A percentile compares a stretch with the other conserved stretches of the same genome.
These are phyloP conservation scores for Ctenicera cuprea DNA, from an alignment of 2,888 invertebrate genomes.

Conservation along the genomic window DNA sequence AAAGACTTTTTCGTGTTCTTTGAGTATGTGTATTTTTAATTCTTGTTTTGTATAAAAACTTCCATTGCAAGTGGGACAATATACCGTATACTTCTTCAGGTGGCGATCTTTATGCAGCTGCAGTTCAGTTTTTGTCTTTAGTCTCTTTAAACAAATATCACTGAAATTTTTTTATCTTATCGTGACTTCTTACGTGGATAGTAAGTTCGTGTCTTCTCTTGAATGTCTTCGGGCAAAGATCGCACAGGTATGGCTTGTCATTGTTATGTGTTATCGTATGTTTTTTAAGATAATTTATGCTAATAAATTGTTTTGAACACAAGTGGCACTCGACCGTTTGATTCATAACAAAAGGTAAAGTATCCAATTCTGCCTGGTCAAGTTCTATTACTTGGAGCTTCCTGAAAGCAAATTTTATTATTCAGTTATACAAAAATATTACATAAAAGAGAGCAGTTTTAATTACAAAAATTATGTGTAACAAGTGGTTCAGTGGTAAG, in stretches of 20 bases:
- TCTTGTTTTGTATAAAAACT: slow-evolving; percentile 17
- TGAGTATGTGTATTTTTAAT: slow-evolving; percentile 40
- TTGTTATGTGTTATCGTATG: too few relatives aligned
- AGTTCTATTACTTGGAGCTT: too few relatives aligned
- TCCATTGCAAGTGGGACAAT: slow-evolving; percentile 44
- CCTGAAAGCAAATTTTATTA: too few relatives aligned
- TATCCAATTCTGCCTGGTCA: too few relatives aligned
- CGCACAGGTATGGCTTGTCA: neutral
- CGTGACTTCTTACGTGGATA: neutral
- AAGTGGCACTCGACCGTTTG: slow-evolving; percentile 10
- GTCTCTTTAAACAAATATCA: neutral
- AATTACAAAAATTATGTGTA: too few relatives aligned
- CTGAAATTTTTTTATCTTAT: neutral
- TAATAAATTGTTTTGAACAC: too few relatives aligned
- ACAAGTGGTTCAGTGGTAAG: too few relatives aligned
- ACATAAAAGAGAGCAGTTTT: too few relatives aligned
- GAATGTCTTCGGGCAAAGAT: neutral
- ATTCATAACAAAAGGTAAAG: neutral
- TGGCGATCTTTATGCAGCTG: neutral
- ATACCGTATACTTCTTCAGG: neutral
- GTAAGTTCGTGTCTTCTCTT: slow-evolving; percentile 27
- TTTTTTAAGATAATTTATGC: too few relatives aligned
- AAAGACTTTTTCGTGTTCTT: slow-evolving; percentile 42
- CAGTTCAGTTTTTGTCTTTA: neutral
- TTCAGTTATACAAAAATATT: too few relatives aligned